Evolutionary conservation across 2,888 invertebrate genomes (phyloP).

Genomic region (Colostygia pectinataria): DNA sequence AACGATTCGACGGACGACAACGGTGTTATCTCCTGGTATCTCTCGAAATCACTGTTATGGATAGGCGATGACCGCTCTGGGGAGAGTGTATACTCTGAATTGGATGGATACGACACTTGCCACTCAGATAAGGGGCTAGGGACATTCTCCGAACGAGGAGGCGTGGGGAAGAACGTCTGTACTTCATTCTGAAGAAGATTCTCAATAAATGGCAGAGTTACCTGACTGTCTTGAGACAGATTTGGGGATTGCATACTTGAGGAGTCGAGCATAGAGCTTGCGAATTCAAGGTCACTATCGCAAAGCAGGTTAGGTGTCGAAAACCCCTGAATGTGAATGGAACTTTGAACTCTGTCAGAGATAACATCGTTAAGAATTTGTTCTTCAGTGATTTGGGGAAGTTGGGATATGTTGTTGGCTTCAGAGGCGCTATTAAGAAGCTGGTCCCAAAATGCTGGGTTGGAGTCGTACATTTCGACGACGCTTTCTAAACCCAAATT

Average conservation of each 20-base stretch:
- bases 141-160: slow-evolving; percentile 61
- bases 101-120: slow-evolving; percentile 45
- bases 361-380: slow-evolving; percentile 30
- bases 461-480: slow-evolving; percentile 47
- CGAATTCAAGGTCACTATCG: too few relatives aligned
- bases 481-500: slow-evolving; percentile 46
- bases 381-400: slow-evolving; percentile 1
- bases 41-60: slow-evolving; percentile 58
- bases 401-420: slow-evolving; percentile 32
- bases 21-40: slow-evolving; percentile 57
- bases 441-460: slow-evolving; percentile 48
- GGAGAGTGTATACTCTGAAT: slow-evolving; percentile 54
- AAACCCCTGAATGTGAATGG: too few relatives aligned
- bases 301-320: too few relatives aligned
- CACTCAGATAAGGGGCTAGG: slow-evolving; percentile 61
- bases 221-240: too few relatives aligned
- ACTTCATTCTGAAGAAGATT: slow-evolving; percentile 2
- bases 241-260: too few relatives aligned
- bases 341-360: too few relatives aligned
- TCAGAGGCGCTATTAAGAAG: slow-evolving; percentile 53
- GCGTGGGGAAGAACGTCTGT: slow-evolving; percentile 59
- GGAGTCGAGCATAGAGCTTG: too few relatives aligned
- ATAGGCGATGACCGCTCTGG: slow-evolving; percentile 57
- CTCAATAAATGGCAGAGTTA: slow-evolving; percentile 28
- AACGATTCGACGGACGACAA: slow-evolving; percentile 40